Evolutionary conservation across 2,113 vertebrate species (phyloP).

Genomic region (Rhinopithecus roxellana): DNA sequence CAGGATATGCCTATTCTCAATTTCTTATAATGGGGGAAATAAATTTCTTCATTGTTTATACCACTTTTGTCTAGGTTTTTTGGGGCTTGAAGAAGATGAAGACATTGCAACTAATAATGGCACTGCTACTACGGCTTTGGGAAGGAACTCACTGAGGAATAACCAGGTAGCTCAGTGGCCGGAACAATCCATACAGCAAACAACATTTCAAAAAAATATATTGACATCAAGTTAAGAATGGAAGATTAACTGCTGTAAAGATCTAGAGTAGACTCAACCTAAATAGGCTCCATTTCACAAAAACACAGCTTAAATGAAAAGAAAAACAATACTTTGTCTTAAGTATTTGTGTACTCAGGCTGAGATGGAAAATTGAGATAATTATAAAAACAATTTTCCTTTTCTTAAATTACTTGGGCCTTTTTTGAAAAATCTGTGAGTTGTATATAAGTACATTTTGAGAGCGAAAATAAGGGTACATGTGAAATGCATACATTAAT

Average conservation of each 20-base stretch:
- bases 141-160: not conserved
- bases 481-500: conserved; percentile 1
- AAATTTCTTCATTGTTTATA: conserved; percentile 10
- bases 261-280: not conserved
- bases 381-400: not conserved
- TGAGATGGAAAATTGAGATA: conserved; percentile 18
- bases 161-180: not conserved
- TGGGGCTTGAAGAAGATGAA: not conserved
- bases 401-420: not conserved
- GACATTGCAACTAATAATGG: not conserved
- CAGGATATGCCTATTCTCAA: not conserved
- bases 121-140: not conserved
- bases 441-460: not conserved
- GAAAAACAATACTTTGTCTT: not conserved
- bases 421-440: conserved; percentile 28
- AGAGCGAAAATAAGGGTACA: not conserved
- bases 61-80: not conserved
- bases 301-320: conserved; percentile 21
- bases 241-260: conserved; percentile 7
- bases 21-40: not conserved
- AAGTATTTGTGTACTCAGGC: not conserved
- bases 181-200: not conserved
- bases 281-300: not conserved
- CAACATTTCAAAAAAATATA: not conserved
- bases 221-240: conserved; percentile 6